A percentile compares a stretch with the other conserved stretches of the same genome.
Evolutionary conservation across 2,797 vertebrate species (phyloP).

Genomic region (Sylvia borin): DNA sequence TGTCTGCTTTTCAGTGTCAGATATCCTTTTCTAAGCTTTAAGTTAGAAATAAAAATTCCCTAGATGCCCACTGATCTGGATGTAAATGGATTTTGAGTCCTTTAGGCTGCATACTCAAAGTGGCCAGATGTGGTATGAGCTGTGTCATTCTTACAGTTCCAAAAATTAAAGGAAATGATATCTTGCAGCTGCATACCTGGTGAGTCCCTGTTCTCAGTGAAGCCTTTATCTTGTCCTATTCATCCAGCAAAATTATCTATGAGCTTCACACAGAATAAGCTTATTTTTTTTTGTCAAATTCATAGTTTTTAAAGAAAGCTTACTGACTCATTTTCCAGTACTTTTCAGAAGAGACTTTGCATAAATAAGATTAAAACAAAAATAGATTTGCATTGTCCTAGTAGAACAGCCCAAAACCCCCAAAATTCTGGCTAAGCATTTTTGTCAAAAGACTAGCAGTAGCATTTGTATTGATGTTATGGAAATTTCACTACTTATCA

Average conservation of each 20-base stretch:
- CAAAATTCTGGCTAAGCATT: not conserved
- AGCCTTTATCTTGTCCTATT: not conserved
- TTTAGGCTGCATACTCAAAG: not conserved
- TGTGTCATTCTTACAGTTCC: not conserved
- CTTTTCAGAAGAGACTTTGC: not conserved
- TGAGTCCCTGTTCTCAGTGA: not conserved
- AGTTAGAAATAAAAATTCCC: not conserved
- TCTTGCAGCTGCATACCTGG: not conserved
- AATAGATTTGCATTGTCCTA: not conserved
- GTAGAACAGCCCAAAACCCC: not conserved
- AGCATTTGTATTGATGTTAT: rapidly evolving
- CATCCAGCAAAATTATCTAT: not conserved
- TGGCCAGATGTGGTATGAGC: not conserved
- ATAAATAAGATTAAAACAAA: not conserved
- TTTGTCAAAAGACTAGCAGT: not conserved
- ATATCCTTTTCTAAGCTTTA: not conserved
- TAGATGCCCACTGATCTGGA: not conserved
- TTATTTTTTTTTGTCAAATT: not conserved
- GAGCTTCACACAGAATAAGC: not conserved
- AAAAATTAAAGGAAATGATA: not conserved
- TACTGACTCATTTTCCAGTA: not conserved
- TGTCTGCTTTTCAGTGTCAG: not conserved
- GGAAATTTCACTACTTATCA: not conserved
- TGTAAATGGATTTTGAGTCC: not conserved
- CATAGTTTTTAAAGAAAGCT: not conserved